Evolutionary conservation across 2,797 vertebrate genomes (phyloP).

Genomic region (Huso huso): DNA sequence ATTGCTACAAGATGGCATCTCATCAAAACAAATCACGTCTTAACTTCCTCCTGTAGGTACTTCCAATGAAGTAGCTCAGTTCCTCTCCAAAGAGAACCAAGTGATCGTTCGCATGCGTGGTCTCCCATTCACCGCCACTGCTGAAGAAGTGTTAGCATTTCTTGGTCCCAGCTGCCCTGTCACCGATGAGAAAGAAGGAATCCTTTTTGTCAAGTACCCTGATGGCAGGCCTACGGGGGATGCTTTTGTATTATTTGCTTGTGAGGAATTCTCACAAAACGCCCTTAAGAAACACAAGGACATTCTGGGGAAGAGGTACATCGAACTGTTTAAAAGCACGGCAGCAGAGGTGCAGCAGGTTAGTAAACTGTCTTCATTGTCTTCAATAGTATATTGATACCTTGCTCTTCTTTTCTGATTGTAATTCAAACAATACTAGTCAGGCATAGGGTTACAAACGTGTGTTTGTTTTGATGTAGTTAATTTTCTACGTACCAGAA

Average conservation of each 20-base stretch:
- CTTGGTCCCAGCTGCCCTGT: conserved; percentile 82
- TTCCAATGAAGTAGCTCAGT: conserved; percentile 91
- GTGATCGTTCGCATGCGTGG: conserved; percentile 90
- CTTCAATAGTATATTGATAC: no score
- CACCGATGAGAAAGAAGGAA: conserved; percentile 78
- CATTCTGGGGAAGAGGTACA: conserved; percentile 92
- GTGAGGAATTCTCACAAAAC: conserved; percentile 90
- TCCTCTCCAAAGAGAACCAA: conserved; percentile 91
- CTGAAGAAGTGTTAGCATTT: conserved; percentile 80
- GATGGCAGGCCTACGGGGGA: conserved; percentile 91
- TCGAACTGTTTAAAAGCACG: conserved; percentile 92
- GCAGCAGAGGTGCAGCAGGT: conserved; percentile 93
- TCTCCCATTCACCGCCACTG: conserved; percentile 80
- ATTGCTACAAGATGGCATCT: no score
- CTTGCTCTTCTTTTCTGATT: no score
- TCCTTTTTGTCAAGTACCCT: conserved; percentile 93
- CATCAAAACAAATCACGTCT: no score
- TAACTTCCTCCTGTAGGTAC: conserved; percentile 59
- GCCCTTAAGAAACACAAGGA: conserved; percentile 93
- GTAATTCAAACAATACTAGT: no score
- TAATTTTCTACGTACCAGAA: no score
- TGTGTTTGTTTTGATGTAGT: no score
- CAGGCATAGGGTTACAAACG: no score
- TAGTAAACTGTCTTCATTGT: conserved; percentile 31
- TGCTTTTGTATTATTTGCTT: conserved; percentile 91